These are phyloP conservation scores for Danaus plexippus DNA, from an alignment of 1,140 invertebrate species.

Conservation along the genomic window DNA sequence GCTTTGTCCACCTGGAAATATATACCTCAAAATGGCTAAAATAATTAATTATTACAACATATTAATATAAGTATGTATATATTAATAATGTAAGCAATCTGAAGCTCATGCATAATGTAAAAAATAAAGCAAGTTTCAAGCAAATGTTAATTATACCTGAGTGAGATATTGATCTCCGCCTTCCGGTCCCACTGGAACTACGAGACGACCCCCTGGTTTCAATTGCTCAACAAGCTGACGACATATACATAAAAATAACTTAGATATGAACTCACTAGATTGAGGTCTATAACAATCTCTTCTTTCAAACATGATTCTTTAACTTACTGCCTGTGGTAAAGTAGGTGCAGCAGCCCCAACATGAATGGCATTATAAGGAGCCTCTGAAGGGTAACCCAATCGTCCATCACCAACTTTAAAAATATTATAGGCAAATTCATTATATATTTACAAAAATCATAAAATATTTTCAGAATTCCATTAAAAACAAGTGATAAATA, in stretches of 20 bases:
- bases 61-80: conserved; percentile 1
- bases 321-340: conserved; percentile 81
- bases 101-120: too few species aligned
- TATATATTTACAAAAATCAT: too few species aligned
- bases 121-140: neutral
- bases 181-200: conserved; percentile 92
- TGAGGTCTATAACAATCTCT: too few species aligned
- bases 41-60: conserved; percentile 1
- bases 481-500: too few species aligned
- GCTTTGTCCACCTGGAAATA: conserved; percentile 87
- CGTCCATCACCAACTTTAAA: conserved; percentile 87
- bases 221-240: conserved; percentile 73
- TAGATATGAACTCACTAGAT: too few species aligned
- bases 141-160: conserved; percentile 62
- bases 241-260: conserved; percentile 14
- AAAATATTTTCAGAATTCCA: too few species aligned
- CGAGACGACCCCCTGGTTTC: conserved; percentile 87
- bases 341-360: conserved; percentile 91
- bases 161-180: conserved; percentile 87
- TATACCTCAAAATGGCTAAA: conserved; percentile 4
- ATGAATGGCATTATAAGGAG: conserved; percentile 93
- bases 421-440: conserved; percentile 13
- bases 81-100: too few species aligned
- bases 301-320: neutral
- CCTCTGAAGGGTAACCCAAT: conserved; percentile 78